Evolutionary conservation across 2,797 vertebrate species (phyloP), one percentile per base, ranked within the genome.

Genomic region (Sphaeramia orbicularis): DNA sequence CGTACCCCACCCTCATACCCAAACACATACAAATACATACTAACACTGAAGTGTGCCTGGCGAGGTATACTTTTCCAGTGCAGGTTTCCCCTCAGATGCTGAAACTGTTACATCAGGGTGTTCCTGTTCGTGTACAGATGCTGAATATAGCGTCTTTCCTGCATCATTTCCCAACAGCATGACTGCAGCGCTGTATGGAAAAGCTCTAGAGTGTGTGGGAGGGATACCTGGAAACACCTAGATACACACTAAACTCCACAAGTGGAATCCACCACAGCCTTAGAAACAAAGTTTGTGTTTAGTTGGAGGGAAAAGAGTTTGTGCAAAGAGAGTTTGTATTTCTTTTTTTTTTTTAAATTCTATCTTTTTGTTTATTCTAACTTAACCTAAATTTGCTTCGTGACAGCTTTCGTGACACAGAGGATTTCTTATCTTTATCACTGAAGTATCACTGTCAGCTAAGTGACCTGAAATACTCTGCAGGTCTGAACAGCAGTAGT

Each of bases 401-500:
- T 35, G 32, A 10, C 32, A 35, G 9, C 14, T 48, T 65, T 51
- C 12, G 32, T 24, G 47, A 52, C 42, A 0, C 18, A 2, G 24
- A 11, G 37, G 36, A 2, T 10, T 7, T 15, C 41, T 74, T 76
- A 80, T 83, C 80, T 36, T 44, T 13, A 6, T 0, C n/a, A 14
- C 18, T 1, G 14, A 10, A 18, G 41, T 9, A 15, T 36, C 7
- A 4, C 63, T 30, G 78, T 78, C 65, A 49, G 58, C 55, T 1
- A 42, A 47, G 70, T 45, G 73, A 53, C 21, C 58, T 35, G 50
- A 56, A 30, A 84, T 64, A 50, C 70, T 84, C 40, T 71, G 79
- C 79, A 86, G 78, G 73, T 57, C 51, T 9, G 47, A 55, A 2
- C 36, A 21, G 16, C 24, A 7, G 44, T 0, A 27, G 49, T 10